Base-by-base conservation (phyloP, 2,797 vertebrate species). In the Lerista edwardsae region DNA sequence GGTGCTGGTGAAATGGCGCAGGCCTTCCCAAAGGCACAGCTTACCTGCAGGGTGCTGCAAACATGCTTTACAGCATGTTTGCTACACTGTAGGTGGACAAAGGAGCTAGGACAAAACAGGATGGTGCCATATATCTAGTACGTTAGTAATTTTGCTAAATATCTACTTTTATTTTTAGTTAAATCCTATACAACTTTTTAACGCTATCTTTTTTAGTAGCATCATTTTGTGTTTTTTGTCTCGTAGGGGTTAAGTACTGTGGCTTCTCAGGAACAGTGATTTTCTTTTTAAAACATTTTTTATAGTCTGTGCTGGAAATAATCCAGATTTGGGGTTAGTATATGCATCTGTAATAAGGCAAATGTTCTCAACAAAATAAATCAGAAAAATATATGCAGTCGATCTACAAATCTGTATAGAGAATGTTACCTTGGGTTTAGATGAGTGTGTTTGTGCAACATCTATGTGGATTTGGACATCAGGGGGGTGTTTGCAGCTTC, bases 291-390 rank as follows among this genome's bases (percentile, higher is more conserved):
- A 41, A 67, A 80, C 23, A 21, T 21, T 73, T 67, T 75, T 23
- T 67, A 69, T 3, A 61, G 71, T 15, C 36, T 80, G 4, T 47
- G 19, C 59, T 84, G 44, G 31, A 69, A 44, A 34, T 39, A 59
- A 79, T 85, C 47, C 62, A 75, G 44, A 75, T 85, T 59, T 85
- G 10, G 29, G 6, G 57, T 79, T 85, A 79, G 10, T 36, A n/a
- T 36, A 72, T 51, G 34, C 11, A 44, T 36, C 25, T 72, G 47
- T 51, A 62, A 57, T 41, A 17, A 47, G 27, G 21, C n/a, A 62
- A 12, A 21, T 27, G 15, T 29, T 55, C 55, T 11, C 55, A 62
- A 62, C 55, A 86, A 57, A 85, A 62, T 19, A 69, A 64, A 61
- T n/a, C 10, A 72, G 65, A 76, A 75, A 83, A 68, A 31, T n/a